phyloP scores from a whole-genome alignment of 1,140 invertebrate genomes.

The Drosophila sp. region DNA sequence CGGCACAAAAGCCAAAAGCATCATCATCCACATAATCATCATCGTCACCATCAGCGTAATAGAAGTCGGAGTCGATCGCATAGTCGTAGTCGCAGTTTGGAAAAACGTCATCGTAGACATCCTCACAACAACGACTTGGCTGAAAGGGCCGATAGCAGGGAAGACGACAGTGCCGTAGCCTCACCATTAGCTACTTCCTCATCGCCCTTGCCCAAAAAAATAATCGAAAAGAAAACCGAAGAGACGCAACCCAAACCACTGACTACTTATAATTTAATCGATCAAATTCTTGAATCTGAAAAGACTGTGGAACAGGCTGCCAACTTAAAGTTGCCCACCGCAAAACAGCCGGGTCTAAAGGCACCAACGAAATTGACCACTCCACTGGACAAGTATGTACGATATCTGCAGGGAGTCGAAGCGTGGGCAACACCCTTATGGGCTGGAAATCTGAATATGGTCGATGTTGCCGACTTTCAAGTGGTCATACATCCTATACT shows the following conservation, averaged over 20 bases:
- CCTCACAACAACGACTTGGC: slow-evolving; percentile 76
- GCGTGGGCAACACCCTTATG: slow-evolving; percentile 86
- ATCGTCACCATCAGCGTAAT: slow-evolving; percentile 55
- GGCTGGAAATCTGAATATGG: slow-evolving; percentile 95
- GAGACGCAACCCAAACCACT: slow-evolving; percentile 6
- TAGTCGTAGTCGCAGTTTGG: slow-evolving; percentile 65
- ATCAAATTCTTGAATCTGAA: slow-evolving; percentile 77
- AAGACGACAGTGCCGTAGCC: slow-evolving; percentile 24
- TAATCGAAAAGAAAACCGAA: slow-evolving; percentile 47
- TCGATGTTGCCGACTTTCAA: slow-evolving; percentile 94
- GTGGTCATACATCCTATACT: slow-evolving; percentile 89
- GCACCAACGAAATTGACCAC: background rate
- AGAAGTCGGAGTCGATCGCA: slow-evolving; percentile 75
- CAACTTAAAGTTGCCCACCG: slow-evolving; percentile 55
- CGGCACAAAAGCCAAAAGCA: slow-evolving; percentile 72
- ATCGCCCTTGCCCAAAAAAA: slow-evolving; percentile 39
- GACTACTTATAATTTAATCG: slow-evolving; percentile 65
- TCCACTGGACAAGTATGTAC: slow-evolving; percentile 45
- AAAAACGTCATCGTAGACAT: slow-evolving; percentile 80
- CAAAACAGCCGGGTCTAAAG: slow-evolving; percentile 33
- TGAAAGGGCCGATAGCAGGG: slow-evolving; percentile 46
- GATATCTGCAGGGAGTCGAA: slow-evolving; percentile 47
- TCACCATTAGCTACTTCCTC: slow-evolving; percentile 2
- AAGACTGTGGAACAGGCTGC: slow-evolving; percentile 75
- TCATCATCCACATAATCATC: slow-evolving; percentile 18